A percentile compares a stretch with the other conserved stretches of the same genome.
Conservation (phyloP, 2,888 invertebrate genomes). For the Melinopterus prodromus region DNA sequence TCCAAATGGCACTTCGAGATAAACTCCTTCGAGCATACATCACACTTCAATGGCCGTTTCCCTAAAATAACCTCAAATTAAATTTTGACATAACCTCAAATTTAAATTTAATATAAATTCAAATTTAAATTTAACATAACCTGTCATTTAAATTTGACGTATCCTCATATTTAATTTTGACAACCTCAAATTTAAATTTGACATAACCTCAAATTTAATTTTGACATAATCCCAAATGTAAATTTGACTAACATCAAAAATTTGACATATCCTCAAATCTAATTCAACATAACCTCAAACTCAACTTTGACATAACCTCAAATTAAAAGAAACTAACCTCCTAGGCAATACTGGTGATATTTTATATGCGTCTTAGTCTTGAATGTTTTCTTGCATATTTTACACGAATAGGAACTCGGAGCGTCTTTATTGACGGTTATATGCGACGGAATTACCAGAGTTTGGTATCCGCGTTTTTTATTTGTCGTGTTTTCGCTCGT, state of each 20-base stretch:
- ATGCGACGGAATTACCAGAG: conserved; percentile 51
- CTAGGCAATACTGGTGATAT: conserved; percentile 72
- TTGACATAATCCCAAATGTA: background rate
- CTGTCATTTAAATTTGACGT: background rate
- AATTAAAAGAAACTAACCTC: conserved; percentile 50
- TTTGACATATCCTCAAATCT: background rate
- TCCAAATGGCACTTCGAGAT: conserved; percentile 76
- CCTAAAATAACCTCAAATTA: conserved; percentile 42
- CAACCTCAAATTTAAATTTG: background rate
- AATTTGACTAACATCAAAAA: too few relatives aligned
- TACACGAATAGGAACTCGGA: conserved; percentile 69
- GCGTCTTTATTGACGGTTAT: conserved; percentile 58
- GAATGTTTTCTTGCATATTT: conserved; percentile 73
- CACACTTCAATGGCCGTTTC: conserved; percentile 63
- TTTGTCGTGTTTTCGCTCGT: background rate
- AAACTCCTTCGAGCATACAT: conserved; percentile 68
- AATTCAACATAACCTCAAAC: background rate
- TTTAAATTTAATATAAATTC: background rate
- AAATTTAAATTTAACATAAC: background rate
- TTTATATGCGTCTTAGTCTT: conserved; percentile 71
- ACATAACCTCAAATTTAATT: background rate
- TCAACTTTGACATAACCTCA: background rate
- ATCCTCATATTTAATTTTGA: background rate
- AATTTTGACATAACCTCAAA: background rate
- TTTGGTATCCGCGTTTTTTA: conserved; percentile 44